phyloP scores from a whole-genome alignment of 2,888 invertebrate genomes.

The Drosophila parthenogenetica region DNA sequence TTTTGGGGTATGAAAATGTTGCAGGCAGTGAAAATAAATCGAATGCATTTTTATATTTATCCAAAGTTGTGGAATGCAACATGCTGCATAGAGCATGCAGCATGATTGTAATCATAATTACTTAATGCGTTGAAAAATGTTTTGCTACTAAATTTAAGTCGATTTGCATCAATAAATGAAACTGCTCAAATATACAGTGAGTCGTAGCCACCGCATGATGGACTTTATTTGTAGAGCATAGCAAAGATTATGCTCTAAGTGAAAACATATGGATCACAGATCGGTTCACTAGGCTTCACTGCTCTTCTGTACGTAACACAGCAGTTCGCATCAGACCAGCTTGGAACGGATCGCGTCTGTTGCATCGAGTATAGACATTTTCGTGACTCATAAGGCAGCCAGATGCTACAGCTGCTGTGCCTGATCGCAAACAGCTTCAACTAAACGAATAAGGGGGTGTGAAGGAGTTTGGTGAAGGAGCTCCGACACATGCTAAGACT shows the following conservation, averaged over 20 bases:
- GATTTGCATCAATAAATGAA: constrained; percentile 65
- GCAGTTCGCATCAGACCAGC: constrained; percentile 18
- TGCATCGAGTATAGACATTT: constrained; percentile 16
- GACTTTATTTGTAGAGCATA: constrained; percentile 19
- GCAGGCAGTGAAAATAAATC: constrained; percentile 45
- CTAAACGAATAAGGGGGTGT: neutral
- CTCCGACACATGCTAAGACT: constrained; percentile 16
- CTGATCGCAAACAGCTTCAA: constrained; percentile 34
- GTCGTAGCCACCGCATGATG: constrained; percentile 1
- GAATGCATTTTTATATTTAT: constrained; percentile 46
- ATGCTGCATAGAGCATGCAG: constrained; percentile 30
- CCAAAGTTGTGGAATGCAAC: constrained; percentile 31
- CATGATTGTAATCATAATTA: constrained; percentile 56
- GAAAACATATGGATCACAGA: constrained; percentile 67
- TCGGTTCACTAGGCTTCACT: constrained; percentile 27
- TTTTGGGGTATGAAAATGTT: constrained; percentile 27
- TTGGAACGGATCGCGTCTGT: neutral
- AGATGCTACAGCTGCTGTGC: constrained; percentile 54
- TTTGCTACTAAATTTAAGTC: constrained; percentile 68
- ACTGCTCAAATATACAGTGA: constrained; percentile 9
- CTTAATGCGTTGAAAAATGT: constrained; percentile 70
- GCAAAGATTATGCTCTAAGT: constrained; percentile 62
- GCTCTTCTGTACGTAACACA: constrained; percentile 10
- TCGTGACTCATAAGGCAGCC: constrained; percentile 62
- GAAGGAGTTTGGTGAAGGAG: neutral